These are phyloP conservation scores for Chaitophorus viminalis DNA, from an alignment of 2,888 invertebrate genomes.

Conservation along the genomic window DNA sequence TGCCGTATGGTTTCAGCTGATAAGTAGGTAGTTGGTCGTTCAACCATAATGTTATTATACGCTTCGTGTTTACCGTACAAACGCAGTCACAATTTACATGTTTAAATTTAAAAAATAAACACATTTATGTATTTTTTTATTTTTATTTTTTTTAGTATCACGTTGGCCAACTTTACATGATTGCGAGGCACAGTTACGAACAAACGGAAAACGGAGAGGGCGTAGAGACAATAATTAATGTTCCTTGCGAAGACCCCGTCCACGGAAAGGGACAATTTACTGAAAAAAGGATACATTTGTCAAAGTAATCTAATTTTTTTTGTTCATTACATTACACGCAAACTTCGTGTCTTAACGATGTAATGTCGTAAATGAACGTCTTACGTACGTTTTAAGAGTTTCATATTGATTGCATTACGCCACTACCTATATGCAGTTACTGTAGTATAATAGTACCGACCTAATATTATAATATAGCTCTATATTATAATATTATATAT, in stretches of 20 bases:
- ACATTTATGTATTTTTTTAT: not conserved
- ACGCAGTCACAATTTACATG: not conserved
- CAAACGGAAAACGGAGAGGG: slow-evolving; percentile 91
- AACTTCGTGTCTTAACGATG: not conserved
- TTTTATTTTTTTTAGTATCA: slow-evolving; percentile 76
- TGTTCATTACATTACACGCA: slow-evolving; percentile 3
- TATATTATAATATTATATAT: not conserved
- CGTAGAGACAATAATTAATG: slow-evolving; percentile 88
- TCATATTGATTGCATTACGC: not conserved
- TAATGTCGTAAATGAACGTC: not conserved
- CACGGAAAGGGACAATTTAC: slow-evolving; percentile 89
- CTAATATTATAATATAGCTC: not conserved
- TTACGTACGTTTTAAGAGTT: not conserved
- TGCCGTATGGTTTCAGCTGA: slow-evolving; percentile 10
- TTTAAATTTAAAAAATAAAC: not conserved
- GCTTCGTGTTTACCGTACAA: not conserved
- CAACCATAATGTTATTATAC: not conserved
- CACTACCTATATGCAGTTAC: not conserved
- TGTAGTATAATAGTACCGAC: not conserved
- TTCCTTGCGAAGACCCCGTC: slow-evolving; percentile 79
- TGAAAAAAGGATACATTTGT: slow-evolving; percentile 89
- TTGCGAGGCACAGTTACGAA: slow-evolving; percentile 90
- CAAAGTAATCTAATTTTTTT: slow-evolving; percentile 73
- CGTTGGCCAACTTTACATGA: slow-evolving; percentile 94
- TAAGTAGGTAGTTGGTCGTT: not conserved